Percentiles rank a stretch among this genome's conserved stretches.
phyloP scores from a whole-genome alignment of 2,888 invertebrate genomes.

The Leucania comma region DNA sequence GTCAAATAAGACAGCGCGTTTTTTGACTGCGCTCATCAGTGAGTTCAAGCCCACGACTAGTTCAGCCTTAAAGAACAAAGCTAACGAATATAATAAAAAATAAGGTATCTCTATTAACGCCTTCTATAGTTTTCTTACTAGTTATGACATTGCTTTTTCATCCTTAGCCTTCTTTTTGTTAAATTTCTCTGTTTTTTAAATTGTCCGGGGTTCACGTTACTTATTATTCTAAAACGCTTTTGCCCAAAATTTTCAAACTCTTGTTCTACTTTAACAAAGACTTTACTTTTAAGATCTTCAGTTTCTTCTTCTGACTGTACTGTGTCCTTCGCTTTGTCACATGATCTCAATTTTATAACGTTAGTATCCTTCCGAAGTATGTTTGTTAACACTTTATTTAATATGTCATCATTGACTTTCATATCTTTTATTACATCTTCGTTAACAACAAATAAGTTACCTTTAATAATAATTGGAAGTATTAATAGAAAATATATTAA shows the following conservation, averaged over 20 bases:
- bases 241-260: neutral
- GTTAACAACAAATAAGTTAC: slow-evolving; percentile 9
- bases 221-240: slow-evolving; percentile 29
- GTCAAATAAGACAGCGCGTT: too few relatives aligned
- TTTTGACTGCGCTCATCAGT: too few relatives aligned
- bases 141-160: neutral
- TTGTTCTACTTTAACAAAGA: neutral
- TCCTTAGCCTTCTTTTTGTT: neutral
- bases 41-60: too few relatives aligned
- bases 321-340: too few relatives aligned
- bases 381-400: neutral
- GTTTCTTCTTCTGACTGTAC: neutral
- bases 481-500: slow-evolving; percentile 29
- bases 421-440: slow-evolving; percentile 12
- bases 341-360: neutral
- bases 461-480: slow-evolving; percentile 2
- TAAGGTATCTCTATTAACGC: neutral
- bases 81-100: neutral
- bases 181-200: neutral
- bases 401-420: slow-evolving; percentile 1
- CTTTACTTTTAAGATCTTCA: neutral
- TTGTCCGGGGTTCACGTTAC: neutral
- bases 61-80: too few relatives aligned
- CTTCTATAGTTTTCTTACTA: neutral
- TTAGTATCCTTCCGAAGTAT: neutral